Evolutionary conservation across 2,113 vertebrate species (phyloP), one percentile per base, ranked within the genome.

Genomic region (Notarius quadriscutis): DNA sequence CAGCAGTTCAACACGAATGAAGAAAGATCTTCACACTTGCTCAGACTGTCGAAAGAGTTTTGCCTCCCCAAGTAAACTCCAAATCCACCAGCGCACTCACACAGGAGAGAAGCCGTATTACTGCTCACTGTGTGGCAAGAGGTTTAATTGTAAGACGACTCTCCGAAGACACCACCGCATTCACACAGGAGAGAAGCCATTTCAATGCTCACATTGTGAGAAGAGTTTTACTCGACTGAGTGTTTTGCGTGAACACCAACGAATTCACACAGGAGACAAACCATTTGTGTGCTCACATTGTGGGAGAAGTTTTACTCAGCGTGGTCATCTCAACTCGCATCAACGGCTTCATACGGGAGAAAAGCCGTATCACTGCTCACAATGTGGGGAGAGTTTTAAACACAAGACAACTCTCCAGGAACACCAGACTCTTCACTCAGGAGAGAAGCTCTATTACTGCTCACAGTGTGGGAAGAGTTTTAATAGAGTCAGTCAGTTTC

Each of bases 201-300:
- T 20, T 3, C 6, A 4, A 1, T 80, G 78, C 78, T 58, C n/a
- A 0, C 78, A 34, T 0, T 80, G 78, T 34, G 25, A 20, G 20
- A 80, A 58, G n/a, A 58, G 78, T 20, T 80, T 80, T 22, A 58
- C 22, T 34, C 25, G 41, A 20, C 27, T 34, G 14, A 80, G 53
- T 34, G 20, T 18, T 30, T 80, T 80, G 10, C n/a, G 27, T 18
- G n/a, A 30, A 58, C 78, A 80, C 55, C 53, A 80, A 11, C 78
- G 27, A 10, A 58, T 80, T 58, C 78, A 80, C 55, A 80, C 78
- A 9, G 78, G 78, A 9, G 78, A 80, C 53, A 80, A 58, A 58
- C 55, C 53, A 0, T 58, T 58, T 22, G 15, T 34, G 1, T 80
- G 78, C 17, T 18, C 58, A 34, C n/a, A 55, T 8, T 80, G 78